A percentile compares a stretch with the other conserved stretches of the same genome.
phyloP scores from a whole-genome alignment of 2,797 vertebrate species.

The Eulemur rubriventer region DNA sequence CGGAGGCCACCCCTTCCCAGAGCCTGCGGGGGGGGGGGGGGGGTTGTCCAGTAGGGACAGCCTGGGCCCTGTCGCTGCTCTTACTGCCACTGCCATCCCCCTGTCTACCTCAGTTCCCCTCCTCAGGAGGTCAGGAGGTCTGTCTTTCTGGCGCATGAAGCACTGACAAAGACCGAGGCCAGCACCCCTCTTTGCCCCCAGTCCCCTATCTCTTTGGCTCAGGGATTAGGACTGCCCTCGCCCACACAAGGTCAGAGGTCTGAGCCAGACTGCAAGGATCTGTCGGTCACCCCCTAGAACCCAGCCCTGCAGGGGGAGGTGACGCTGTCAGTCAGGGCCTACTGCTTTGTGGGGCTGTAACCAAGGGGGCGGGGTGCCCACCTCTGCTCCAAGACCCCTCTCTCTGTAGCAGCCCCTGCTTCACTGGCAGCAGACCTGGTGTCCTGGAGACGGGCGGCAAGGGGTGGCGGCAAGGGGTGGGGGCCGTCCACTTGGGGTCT shows the following conservation, averaged over 20 bases:
- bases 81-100: not conserved
- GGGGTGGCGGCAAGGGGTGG: not conserved
- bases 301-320: conserved; percentile 40
- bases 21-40: no score
- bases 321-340: conserved; percentile 70
- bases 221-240: conserved; percentile 37
- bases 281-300: conserved; percentile 62
- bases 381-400: conserved; percentile 72
- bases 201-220: conserved; percentile 40
- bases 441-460: conserved; percentile 55
- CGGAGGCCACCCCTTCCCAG: not conserved
- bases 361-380: conserved; percentile 71
- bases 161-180: not conserved
- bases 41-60: not conserved
- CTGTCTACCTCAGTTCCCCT: not conserved
- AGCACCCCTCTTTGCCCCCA: not conserved
- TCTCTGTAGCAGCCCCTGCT: not conserved
- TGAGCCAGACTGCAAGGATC: conserved; percentile 55
- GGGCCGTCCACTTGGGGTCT: not conserved
- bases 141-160: not conserved
- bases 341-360: conserved; percentile 71
- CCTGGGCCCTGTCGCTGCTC: not conserved
- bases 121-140: not conserved
- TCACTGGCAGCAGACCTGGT: conserved; percentile 3
- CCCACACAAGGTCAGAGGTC: conserved; percentile 82